These are phyloP conservation scores for Anarhynchus alexandrinus DNA, from an alignment of 2,113 vertebrate genomes.

Conservation along the genomic window DNA sequence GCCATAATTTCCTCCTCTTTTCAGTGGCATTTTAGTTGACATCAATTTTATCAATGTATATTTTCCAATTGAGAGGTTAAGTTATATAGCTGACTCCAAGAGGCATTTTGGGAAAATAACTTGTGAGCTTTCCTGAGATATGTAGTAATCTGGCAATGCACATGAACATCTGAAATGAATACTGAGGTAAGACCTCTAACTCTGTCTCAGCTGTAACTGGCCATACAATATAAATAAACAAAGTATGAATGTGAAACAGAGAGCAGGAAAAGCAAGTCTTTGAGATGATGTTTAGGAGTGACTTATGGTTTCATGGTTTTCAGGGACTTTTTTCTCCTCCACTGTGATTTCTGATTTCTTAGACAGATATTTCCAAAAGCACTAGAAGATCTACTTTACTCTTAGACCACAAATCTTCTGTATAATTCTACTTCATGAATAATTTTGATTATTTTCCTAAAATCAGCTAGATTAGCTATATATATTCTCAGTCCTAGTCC, in stretches of 20 bases:
- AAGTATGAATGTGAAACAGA: background rate
- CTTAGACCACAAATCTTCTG: background rate
- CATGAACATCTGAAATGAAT: background rate
- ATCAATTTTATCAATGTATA: background rate
- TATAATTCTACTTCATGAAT: background rate
- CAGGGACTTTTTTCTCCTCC: background rate
- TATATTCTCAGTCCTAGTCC: background rate
- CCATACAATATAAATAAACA: background rate
- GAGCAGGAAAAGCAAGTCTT: background rate
- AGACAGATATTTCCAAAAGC: background rate
- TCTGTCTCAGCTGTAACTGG: background rate
- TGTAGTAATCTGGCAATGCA: background rate
- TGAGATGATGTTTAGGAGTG: background rate
- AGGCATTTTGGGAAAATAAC: background rate
- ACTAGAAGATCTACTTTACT: background rate
- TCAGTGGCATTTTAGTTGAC: background rate
- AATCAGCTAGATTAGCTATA: background rate
- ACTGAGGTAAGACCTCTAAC: background rate
- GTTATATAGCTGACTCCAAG: background rate
- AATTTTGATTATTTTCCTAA: background rate
- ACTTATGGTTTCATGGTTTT: background rate
- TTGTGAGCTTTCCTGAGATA: background rate
- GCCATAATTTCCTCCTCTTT: background rate
- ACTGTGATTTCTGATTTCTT: background rate
- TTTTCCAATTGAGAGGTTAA: background rate